These are phyloP conservation scores for Masticophis lateralis DNA, from an alignment of 2,797 vertebrate species.

Conservation along the genomic window DNA sequence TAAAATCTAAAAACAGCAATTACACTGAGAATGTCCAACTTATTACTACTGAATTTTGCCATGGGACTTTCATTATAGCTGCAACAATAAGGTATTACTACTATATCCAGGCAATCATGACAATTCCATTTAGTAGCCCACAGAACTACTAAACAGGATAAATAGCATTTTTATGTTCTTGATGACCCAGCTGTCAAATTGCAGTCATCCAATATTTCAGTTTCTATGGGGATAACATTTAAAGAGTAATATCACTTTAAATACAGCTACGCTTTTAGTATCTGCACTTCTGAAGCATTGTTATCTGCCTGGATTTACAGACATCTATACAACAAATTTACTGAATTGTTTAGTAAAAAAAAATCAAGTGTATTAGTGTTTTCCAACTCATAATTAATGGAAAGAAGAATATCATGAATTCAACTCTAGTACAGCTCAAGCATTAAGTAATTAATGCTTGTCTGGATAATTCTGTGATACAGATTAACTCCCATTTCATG, in stretches of 20 bases:
- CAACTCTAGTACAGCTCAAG: not conserved
- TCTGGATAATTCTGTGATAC: not conserved
- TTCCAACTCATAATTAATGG: not conserved
- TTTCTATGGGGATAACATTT: constrained; percentile 51
- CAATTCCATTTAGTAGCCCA: not conserved
- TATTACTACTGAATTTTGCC: constrained; percentile 14
- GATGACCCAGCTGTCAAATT: constrained; percentile 26
- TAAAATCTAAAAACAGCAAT: constrained; percentile 12
- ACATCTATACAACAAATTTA: not conserved
- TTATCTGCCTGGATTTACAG: not conserved
- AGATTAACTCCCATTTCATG: not conserved
- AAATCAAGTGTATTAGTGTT: not conserved
- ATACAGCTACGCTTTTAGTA: constrained; percentile 35
- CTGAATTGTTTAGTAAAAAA: not conserved
- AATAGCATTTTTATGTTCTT: not conserved
- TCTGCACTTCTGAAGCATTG: constrained; percentile 49
- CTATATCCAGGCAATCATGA: not conserved
- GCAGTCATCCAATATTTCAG: constrained; percentile 46
- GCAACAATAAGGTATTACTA: constrained; percentile 9
- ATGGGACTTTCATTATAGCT: constrained; percentile 21
- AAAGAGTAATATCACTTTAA: constrained; percentile 43
- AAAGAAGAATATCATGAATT: not conserved
- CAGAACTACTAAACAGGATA: not conserved
- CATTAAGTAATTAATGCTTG: not conserved
- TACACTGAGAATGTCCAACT: constrained; percentile 14